A percentile compares a stretch with the other conserved stretches of the same genome.
Evolutionary conservation across 92 coral and sea anemone species (phyloP).

Genomic region (Zoanthus sansibaricus): DNA sequence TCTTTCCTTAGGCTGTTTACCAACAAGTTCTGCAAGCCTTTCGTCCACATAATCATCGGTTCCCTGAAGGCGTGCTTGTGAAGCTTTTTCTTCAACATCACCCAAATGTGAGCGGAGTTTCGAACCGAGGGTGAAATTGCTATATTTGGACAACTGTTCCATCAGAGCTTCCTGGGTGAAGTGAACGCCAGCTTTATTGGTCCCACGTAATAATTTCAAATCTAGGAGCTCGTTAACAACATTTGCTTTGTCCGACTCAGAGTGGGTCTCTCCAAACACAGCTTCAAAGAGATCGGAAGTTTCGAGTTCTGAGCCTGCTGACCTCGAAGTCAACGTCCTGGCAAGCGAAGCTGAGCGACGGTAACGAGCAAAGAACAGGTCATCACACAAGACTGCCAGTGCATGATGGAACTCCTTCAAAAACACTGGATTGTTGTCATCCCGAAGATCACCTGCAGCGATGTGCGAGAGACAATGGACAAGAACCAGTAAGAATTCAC

Average conservation of each 20-base stretch:
- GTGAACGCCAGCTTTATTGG: slow-evolving; percentile 95
- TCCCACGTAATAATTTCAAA: slow-evolving; percentile 90
- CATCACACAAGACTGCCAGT: slow-evolving; percentile 94
- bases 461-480: slow-evolving; percentile 96
- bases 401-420: slow-evolving; percentile 97
- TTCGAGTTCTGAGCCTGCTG: slow-evolving; percentile 66
- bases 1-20: slow-evolving; percentile 77
- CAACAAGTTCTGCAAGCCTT: slow-evolving; percentile 82
- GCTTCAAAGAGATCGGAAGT: slow-evolving; percentile 84
- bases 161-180: slow-evolving; percentile 92
- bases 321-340: slow-evolving; percentile 77
- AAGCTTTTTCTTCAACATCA: slow-evolving; percentile 81
- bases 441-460: slow-evolving; percentile 94
- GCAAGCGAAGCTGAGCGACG: slow-evolving; percentile 94
- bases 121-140: slow-evolving; percentile 90
- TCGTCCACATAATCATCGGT: slow-evolving; percentile 91
- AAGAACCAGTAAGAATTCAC: slow-evolving; percentile 91
- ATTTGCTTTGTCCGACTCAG: slow-evolving; percentile 81
- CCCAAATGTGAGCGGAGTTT: slow-evolving; percentile 89
- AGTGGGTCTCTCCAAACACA: slow-evolving; percentile 81
- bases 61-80: slow-evolving; percentile 90
- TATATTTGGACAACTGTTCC: slow-evolving; percentile 90
- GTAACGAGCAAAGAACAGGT: slow-evolving; percentile 98
- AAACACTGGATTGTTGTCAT: slow-evolving; percentile 95
- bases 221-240: slow-evolving; percentile 94